These are phyloP conservation scores for Chiloscyllium plagiosum DNA, from an alignment of 2,113 vertebrate genomes.

Conservation along the genomic window DNA sequence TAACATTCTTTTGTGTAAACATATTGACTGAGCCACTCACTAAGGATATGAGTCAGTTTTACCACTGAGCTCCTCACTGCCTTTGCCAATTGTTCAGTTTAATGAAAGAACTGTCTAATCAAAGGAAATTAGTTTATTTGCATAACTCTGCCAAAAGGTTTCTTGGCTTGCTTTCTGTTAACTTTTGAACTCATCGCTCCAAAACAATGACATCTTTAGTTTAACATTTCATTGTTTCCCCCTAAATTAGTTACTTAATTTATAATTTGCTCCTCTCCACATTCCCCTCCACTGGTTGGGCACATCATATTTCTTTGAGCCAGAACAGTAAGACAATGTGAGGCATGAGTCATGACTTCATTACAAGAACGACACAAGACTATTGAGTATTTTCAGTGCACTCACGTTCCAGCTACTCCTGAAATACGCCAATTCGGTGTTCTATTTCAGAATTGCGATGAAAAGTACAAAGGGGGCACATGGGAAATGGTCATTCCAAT, in stretches of 20 bases:
- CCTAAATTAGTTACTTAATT: slow-evolving; percentile 9
- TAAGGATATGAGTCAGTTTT: slow-evolving; percentile 36
- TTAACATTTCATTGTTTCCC: slow-evolving; percentile 22
- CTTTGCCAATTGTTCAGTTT: slow-evolving; percentile 7
- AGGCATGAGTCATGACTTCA: neutral
- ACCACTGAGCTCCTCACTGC: slow-evolving; percentile 20
- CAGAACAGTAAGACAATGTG: neutral
- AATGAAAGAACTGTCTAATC: slow-evolving; percentile 34
- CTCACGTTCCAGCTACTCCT: neutral
- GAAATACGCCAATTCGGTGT: neutral
- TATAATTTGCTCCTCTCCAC: neutral
- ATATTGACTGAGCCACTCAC: neutral
- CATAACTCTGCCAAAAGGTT: slow-evolving; percentile 23
- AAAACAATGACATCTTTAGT: slow-evolving; percentile 29
- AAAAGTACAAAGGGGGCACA: neutral
- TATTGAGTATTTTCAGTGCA: neutral
- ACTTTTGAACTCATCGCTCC: slow-evolving; percentile 28
- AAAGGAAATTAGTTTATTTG: slow-evolving; percentile 33
- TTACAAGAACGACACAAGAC: neutral
- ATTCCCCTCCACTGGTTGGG: neutral
- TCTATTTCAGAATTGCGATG: neutral
- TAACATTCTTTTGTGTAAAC: slow-evolving; percentile 34
- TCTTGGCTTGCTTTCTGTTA: slow-evolving; percentile 17
- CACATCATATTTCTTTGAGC: neutral
- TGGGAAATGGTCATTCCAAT: neutral